Conservation (phyloP, 2,888 invertebrate species). For the Acleris sparsana region DNA sequence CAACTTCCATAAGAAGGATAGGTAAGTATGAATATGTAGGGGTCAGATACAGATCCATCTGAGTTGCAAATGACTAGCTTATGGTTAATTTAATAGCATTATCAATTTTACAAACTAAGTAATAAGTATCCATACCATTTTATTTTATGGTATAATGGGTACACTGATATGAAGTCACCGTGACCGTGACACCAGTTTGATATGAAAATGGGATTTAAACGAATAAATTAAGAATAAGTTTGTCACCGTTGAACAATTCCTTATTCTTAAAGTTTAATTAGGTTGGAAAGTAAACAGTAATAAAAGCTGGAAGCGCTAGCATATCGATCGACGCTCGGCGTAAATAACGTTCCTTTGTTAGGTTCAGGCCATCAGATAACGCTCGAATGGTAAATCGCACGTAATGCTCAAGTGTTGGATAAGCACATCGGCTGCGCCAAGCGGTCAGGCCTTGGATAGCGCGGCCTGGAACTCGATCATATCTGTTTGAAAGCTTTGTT, state of each 20-base stretch:
- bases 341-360: constrained; percentile 69
- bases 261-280: constrained; percentile 1
- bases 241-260: background rate
- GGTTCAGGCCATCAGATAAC: constrained; percentile 74
- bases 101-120: too few species aligned
- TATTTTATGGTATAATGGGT: too few species aligned
- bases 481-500: constrained; percentile 49
- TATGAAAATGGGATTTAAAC: too few species aligned
- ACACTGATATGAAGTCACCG: too few species aligned
- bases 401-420: constrained; percentile 69
- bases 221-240: too few species aligned
- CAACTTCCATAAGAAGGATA: too few species aligned
- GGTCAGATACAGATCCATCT: too few species aligned
- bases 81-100: too few species aligned
- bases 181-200: too few species aligned
- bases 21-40: too few species aligned
- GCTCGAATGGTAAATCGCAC: constrained; percentile 73
- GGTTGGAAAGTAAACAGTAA: constrained; percentile 33
- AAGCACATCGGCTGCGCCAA: constrained; percentile 48
- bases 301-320: constrained; percentile 48
- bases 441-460: constrained; percentile 65
- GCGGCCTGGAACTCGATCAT: constrained; percentile 59
- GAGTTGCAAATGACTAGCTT: too few species aligned
- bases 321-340: constrained; percentile 64
- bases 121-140: too few species aligned